Base-by-base conservation (phyloP, 2,888 invertebrate genomes). In the Byasa hedistus region DNA sequence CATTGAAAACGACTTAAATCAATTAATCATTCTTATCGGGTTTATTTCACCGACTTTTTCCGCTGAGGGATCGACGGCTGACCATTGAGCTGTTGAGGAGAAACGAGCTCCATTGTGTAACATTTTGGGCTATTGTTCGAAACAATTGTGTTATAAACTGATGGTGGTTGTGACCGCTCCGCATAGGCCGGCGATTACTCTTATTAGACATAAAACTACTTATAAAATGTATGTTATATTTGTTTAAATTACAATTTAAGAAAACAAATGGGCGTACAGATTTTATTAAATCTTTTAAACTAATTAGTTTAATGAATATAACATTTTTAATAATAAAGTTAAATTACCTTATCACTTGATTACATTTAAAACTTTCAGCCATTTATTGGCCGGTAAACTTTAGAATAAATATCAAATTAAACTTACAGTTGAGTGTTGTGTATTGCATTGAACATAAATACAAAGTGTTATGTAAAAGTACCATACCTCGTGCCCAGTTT, bases 21-120 rank as follows among this genome's bases (percentile, higher is more conserved):
- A 87, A 91, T 91, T 91, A 91, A 91, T 91, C 91, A 91, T 87
- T 83, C 86, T 89, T 91, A 91, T 91, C 91, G 84, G 86, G 79
- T 19, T 79, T 80, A 83, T 85, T 85, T 85, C 85, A 82, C 84
- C 72, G 79, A 81, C 83, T 87, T 89, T 88, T 90, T 86, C 79
- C 80, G 77, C 75, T 72, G 73, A 78, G 81, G 86, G 82, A 80
- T 81, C 80, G 79, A 75, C 75, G 79, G 79, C 82, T 85, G 86
- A 82, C 86, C 86, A 83, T 85, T 83, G 79, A 83, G 78, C 79
- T 76, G 77, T 82, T 80, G 80, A 79, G 82, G 83, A 81, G 84
- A 85, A 89, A 83, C 81, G 81, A 78, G 76, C 66, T 64, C 76
- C 75, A 79, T 83, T 85, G 82, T 81, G 80, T 70, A 72, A 79